Base-by-base conservation (phyloP, 2,113 vertebrate genomes). In the Gila orcuttii region DNA sequence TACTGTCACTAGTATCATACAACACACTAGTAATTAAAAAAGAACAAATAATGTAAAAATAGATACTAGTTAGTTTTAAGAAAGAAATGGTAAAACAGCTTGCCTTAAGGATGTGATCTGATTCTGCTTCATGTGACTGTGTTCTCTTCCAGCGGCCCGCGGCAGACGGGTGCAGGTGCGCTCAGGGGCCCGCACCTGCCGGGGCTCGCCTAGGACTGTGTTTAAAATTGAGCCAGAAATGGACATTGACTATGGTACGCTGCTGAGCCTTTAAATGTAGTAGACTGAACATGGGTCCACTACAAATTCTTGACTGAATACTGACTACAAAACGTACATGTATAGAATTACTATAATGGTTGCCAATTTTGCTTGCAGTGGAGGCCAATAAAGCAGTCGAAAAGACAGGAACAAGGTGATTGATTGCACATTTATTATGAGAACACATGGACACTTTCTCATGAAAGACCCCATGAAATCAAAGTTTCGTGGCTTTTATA, bases 211-310 rank as follows among this genome's bases (percentile, higher is more conserved):
- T 90, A 96, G 95, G 91, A 93, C 97, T 10, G 86, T 96, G 88
- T 98, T 96, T 94, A 98, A 99, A 90, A 96, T 96, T 0, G 97
- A 98, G 91, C 97, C 97, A 57, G 95, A 95, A 69, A 68, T 93
- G 8, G 97, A 97, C 86, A 94, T 92, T 86, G 92, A 94, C 64
- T 91, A 88, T 78, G 93, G 94, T 97, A 39, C 85, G 91, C 84
- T 25, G n/a, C 25, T 31, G 19, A 28, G 42, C 42, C 52, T 82
- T 23, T 23, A 36, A 57, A 74, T 78, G 75, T 59, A 68, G 66
- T 55, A n/a, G 6, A n/a, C 71, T 75, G 12, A 75, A 47, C 71
- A 47, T 57, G 7, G 42, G 71, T 75, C 42, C 71, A 75, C 42
- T 50, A 75, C 71, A 15, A 28, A 47, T 75, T 13, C n/a, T 36